Percentiles rank a stretch among this genome's conserved stretches.
These are phyloP conservation scores for Microtus ochrogaster DNA, from an alignment of 2,113 vertebrate species.

Conservation along the genomic window DNA sequence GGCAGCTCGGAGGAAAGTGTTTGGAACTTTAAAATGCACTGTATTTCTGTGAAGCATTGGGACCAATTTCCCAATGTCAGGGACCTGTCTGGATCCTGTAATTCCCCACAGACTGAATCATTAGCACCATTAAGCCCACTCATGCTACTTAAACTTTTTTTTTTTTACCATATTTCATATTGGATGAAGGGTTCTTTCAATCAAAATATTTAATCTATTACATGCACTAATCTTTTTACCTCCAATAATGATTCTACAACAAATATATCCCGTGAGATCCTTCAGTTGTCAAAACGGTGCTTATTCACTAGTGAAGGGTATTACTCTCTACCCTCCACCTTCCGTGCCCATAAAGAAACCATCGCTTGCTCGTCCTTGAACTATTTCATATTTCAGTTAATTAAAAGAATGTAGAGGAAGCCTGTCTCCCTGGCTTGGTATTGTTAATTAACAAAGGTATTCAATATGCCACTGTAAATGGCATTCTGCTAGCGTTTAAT, in stretches of 20 bases:
- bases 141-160: neutral
- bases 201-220: constrained; percentile 7
- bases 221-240: neutral
- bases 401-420: constrained; percentile 63
- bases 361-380: constrained; percentile 43
- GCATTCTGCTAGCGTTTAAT: constrained; percentile 73
- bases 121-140: neutral
- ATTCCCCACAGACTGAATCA: fast-evolving
- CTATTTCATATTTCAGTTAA: constrained; percentile 57
- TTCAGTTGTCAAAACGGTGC: neutral
- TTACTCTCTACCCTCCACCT: neutral
- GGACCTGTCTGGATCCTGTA: neutral
- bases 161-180: neutral
- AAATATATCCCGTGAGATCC: neutral
- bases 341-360: neutral
- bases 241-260: neutral
- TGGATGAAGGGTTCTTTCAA: neutral
- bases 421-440: constrained; percentile 30
- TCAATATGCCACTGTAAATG: constrained; percentile 76
- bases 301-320: neutral
- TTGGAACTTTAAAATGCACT: neutral
- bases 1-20: too few relatives aligned
- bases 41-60: neutral
- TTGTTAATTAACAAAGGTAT: constrained; percentile 77
- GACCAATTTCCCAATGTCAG: neutral